Conservation (phyloP, 2,888 invertebrate genomes). For the Silvanus unidentatus region DNA sequence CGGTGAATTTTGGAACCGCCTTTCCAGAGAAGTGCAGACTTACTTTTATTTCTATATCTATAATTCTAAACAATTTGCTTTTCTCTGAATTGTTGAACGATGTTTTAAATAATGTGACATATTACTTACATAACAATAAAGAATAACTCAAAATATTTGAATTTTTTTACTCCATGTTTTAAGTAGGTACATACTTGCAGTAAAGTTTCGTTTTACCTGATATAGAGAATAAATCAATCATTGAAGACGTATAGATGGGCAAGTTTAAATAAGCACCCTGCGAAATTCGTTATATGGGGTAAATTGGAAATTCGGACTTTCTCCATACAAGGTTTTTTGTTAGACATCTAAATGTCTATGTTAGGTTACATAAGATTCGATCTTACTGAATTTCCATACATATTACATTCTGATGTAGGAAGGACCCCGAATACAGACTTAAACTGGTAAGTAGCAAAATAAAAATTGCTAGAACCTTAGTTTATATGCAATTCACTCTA, state of each 20-base stretch:
- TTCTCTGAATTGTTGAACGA: constrained; percentile 31
- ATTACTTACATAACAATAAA: constrained; percentile 42
- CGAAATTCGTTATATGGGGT: no score
- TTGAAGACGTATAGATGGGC: no score
- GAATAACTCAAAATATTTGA: constrained; percentile 20
- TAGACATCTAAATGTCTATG: constrained; percentile 20
- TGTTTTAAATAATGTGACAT: constrained; percentile 43
- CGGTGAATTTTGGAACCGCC: constrained; percentile 41
- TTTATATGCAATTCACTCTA: constrained; percentile 20
- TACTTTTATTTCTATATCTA: constrained; percentile 6
- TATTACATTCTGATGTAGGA: constrained; percentile 39
- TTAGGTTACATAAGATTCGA: constrained; percentile 22
- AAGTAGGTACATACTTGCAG: no score
- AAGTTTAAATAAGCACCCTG: no score
- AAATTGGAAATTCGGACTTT: no score
- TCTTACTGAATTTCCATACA: constrained; percentile 37
- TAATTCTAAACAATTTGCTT: constrained; percentile 4
- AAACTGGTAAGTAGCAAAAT: constrained; percentile 28
- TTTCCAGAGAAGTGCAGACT: constrained; percentile 12
- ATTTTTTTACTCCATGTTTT: constrained; percentile 8
- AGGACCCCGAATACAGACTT: constrained; percentile 20
- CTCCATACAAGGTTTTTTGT: constrained; percentile 10
- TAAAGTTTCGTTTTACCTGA: no score
- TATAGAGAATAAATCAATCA: no score
- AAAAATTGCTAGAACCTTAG: constrained; percentile 23